A percentile compares a stretch with the other conserved stretches of the same genome.
These are phyloP conservation scores for Idris sp. DNA, from an alignment of 1,140 invertebrate genomes.

Conservation along the genomic window DNA sequence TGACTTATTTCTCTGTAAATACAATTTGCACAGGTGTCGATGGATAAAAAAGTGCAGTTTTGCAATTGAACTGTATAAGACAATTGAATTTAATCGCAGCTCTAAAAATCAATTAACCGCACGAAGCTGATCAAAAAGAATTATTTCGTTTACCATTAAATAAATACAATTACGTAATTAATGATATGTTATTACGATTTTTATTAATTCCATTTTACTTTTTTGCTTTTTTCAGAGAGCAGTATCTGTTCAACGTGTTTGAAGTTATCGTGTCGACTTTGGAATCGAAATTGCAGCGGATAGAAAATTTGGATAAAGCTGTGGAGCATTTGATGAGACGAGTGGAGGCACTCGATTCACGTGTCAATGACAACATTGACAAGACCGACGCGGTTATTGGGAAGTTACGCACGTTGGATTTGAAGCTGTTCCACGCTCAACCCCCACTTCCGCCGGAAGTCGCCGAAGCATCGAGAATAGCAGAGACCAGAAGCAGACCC, in stretches of 20 bases:
- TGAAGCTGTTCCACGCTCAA: constrained; percentile 83
- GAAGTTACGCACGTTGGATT: constrained; percentile 85
- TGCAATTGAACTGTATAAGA: too few relatives aligned
- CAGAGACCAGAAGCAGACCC: constrained; percentile 64
- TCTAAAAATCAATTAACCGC: too few relatives aligned
- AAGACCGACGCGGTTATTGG: constrained; percentile 89
- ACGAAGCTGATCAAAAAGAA: too few relatives aligned
- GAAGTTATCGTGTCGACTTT: constrained; percentile 92
- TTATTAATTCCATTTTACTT: too few relatives aligned
- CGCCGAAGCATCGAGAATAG: constrained; percentile 58
- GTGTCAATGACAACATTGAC: constrained; percentile 89
- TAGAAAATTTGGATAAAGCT: constrained; percentile 91
- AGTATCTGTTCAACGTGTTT: constrained; percentile 92
- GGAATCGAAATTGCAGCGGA: constrained; percentile 90
- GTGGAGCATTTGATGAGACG: constrained; percentile 90
- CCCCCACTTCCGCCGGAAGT: constrained; percentile 66
- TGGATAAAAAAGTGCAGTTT: too few relatives aligned
- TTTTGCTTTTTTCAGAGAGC: constrained; percentile 82
- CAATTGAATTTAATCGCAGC: too few relatives aligned
- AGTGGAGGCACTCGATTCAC: constrained; percentile 87
- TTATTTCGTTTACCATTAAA: too few relatives aligned
- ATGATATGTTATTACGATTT: too few relatives aligned
- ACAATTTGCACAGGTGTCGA: too few relatives aligned
- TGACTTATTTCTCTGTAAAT: too few relatives aligned
- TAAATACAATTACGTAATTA: too few relatives aligned